Evolutionary conservation across 2,888 invertebrate genomes (phyloP), one percentile per base, ranked within the genome.

Genomic region (Omphaloscelis lunosa): DNA sequence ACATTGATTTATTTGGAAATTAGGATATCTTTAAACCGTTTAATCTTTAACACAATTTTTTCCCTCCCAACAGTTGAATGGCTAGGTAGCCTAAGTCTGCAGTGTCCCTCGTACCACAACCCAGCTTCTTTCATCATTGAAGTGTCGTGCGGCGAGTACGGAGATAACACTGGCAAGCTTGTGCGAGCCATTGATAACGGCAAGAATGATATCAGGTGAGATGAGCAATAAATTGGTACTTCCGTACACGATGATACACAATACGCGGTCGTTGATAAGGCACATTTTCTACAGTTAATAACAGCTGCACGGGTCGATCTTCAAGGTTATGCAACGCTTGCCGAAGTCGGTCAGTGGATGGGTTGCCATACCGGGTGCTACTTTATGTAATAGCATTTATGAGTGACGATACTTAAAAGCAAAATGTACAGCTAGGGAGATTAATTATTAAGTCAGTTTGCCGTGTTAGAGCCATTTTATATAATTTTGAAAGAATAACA

Each of bases 41-140:
- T 6, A 23, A 58, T 41, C 0, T 29, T 11, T 41, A 27, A 29
- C 29, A 17, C 0, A 1, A 6, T 0, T 41, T n/a, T 58, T 39
- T 20, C 2, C 20, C 7, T 27, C 2, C 5, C 7, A 72, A 75
- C 93, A 97, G 97, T 97, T 87, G 96, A 97, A 82, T 97, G 97
- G 97, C 97, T 99, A 79, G 97, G 98, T 69, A 98, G 98, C 41
- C 97, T 99, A 69, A 97, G 97, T n/a, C 97, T 99, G 45, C 98
- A 98, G 92, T 99, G 99, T 91, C 99, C 99, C 0, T 98, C 99
- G 73, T 99, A 99, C 95, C 99, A 99, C 97, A 99, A 99, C 96
- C 99, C 99, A 1, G 99, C 99, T 11, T 99, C 99, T 72, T 99
- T 99, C 96, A 98, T 99, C 88, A 99, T 99, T 95, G 99, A 99